Evolutionary conservation across 2,888 invertebrate genomes (phyloP).

Genomic region (Leptopilina drosophilae): DNA sequence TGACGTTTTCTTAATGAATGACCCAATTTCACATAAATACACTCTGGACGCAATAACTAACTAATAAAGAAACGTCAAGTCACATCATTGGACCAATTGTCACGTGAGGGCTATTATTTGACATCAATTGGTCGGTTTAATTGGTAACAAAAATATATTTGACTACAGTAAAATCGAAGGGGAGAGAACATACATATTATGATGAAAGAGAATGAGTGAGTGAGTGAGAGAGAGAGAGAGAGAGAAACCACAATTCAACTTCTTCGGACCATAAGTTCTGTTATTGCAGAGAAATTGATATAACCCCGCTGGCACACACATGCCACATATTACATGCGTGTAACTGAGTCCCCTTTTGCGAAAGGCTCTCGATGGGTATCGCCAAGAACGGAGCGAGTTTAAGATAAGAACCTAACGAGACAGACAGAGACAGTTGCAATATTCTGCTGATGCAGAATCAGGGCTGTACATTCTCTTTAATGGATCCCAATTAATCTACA

Average conservation of each 20-base stretch:
- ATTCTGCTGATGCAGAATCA: constrained; percentile 30
- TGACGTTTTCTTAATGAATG: constrained; percentile 19
- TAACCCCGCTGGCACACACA: constrained; percentile 40
- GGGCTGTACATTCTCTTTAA: constrained; percentile 20
- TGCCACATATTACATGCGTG: constrained; percentile 38
- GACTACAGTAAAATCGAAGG: constrained; percentile 2
- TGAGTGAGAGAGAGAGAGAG: constrained; percentile 18
- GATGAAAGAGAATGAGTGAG: constrained; percentile 15
- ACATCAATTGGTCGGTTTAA: constrained; percentile 38
- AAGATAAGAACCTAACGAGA: constrained; percentile 35
- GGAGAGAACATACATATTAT: not conserved
- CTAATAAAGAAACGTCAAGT: constrained; percentile 17
- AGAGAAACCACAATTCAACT: constrained; percentile 15
- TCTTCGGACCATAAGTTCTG: constrained; percentile 31
- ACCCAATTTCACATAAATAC: constrained; percentile 3
- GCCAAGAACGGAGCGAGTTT: constrained; percentile 30
- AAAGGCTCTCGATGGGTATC: constrained; percentile 37
- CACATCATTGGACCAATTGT: constrained; percentile 38
- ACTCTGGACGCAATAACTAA: constrained; percentile 1
- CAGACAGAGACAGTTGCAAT: constrained; percentile 18
- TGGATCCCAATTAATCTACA: not conserved
- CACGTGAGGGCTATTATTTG: constrained; percentile 3
- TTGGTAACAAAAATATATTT: constrained; percentile 28
- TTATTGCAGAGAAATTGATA: constrained; percentile 39
- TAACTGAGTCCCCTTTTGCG: constrained; percentile 29